These are phyloP conservation scores for Antheraea yamamai DNA, from an alignment of 2,888 invertebrate genomes.

Conservation along the genomic window DNA sequence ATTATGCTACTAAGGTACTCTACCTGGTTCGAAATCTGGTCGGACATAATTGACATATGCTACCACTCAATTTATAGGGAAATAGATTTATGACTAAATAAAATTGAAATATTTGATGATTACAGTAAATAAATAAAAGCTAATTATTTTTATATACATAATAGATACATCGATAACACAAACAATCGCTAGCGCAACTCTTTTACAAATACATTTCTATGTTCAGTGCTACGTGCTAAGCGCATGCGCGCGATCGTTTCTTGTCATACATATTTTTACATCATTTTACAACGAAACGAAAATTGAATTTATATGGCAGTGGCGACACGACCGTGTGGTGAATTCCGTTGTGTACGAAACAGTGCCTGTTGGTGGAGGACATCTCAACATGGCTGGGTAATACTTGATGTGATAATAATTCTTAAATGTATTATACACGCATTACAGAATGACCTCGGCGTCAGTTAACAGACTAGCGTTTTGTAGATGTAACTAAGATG, in stretches of 20 bases:
- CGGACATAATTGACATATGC: no score
- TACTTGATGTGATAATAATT: constrained; percentile 31
- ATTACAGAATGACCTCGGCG: constrained; percentile 28
- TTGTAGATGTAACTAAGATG: constrained; percentile 22
- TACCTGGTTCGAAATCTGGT: no score
- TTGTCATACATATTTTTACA: constrained; percentile 35
- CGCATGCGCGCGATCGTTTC: constrained; percentile 74
- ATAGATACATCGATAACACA: constrained; percentile 32
- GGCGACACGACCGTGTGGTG: constrained; percentile 70
- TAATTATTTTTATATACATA: no score
- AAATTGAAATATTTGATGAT: background rate
- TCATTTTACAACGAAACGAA: constrained; percentile 33
- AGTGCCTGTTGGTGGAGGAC: constrained; percentile 57
- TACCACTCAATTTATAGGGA: no score
- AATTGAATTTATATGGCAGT: constrained; percentile 77
- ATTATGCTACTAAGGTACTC: no score
- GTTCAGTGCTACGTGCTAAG: constrained; percentile 69
- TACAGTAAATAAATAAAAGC: background rate
- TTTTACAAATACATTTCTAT: constrained; percentile 55
- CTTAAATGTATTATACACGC: constrained; percentile 25
- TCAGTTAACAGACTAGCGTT: constrained; percentile 25
- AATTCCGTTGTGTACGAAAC: constrained; percentile 66
- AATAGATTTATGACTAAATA: no score
- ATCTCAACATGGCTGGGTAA: constrained; percentile 69
- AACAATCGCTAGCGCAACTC: constrained; percentile 47